Evolutionary conservation across 2,888 invertebrate genomes (phyloP).

Genomic region (Pecten maximus): DNA sequence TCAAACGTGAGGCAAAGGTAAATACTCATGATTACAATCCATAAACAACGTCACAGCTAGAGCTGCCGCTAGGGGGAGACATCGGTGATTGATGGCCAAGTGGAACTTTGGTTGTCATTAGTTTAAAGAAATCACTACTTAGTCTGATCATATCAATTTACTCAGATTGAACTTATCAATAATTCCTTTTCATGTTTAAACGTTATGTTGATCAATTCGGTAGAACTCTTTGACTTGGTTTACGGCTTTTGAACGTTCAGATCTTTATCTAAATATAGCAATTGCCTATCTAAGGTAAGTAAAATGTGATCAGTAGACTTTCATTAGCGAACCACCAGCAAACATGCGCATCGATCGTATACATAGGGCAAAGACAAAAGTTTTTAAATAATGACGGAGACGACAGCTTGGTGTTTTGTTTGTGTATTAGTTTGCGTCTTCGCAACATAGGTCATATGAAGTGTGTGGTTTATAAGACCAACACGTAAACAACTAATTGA

Average conservation of each 20-base stretch:
- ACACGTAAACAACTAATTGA: too few relatives aligned
- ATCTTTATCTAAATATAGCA: not conserved
- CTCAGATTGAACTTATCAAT: not conserved
- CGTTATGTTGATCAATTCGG: not conserved
- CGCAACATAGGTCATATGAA: too few relatives aligned
- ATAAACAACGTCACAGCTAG: not conserved
- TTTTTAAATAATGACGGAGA: not conserved
- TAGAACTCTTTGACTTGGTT: not conserved
- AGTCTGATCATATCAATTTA: not conserved
- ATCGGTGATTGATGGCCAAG: not conserved
- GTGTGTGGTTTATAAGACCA: too few relatives aligned
- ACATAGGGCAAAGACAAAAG: not conserved
- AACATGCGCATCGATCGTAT: not conserved
- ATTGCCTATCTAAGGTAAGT: not conserved
- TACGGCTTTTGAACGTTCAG: not conserved
- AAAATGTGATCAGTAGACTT: not conserved
- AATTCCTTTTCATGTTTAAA: conserved; percentile 9
- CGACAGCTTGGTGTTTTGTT: not conserved
- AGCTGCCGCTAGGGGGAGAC: not conserved
- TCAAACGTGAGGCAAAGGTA: not conserved
- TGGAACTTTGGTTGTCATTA: not conserved
- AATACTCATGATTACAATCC: conserved; percentile 20
- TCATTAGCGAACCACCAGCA: not conserved
- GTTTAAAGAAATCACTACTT: not conserved
- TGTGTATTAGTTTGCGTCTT: not conserved